phyloP scores from a whole-genome alignment of 2,888 invertebrate species.

The Xanthorhoe spadicearia region DNA sequence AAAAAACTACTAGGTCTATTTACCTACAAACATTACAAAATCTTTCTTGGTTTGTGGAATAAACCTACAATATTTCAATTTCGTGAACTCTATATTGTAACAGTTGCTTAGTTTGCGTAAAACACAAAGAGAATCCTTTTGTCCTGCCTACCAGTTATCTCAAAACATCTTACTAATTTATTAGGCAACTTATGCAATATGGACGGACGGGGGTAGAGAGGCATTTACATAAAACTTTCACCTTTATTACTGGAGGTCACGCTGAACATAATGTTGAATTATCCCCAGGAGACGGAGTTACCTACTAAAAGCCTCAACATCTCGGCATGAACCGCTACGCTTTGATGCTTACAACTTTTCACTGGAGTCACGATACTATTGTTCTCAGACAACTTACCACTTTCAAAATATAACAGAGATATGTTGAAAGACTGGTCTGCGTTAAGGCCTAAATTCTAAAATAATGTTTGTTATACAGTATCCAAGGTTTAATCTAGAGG shows the following conservation, averaged over 20 bases:
- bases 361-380: background rate
- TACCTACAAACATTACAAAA: too few species aligned
- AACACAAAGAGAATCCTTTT: constrained; percentile 49
- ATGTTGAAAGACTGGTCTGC: too few species aligned
- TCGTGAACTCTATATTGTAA: background rate
- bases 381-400: background rate
- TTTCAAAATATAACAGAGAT: background rate
- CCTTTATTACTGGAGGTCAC: constrained; percentile 47
- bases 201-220: constrained; percentile 47
- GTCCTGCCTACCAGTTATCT: constrained; percentile 53
- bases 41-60: background rate
- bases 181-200: constrained; percentile 56
- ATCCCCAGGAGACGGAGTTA: constrained; percentile 36
- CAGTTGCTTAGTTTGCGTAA: background rate
- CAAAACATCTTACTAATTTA: constrained; percentile 58
- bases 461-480: too few species aligned
- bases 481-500: too few species aligned
- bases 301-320: constrained; percentile 39
- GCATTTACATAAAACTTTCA: constrained; percentile 63
- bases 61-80: background rate
- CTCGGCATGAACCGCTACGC: constrained; percentile 10
- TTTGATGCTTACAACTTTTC: constrained; percentile 5
- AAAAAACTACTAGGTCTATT: too few species aligned
- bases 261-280: constrained; percentile 37
- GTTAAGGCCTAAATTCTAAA: too few species aligned